Evolutionary conservation across 2,888 invertebrate genomes (phyloP), one percentile per base, ranked within the genome.

Genomic region (Melieria picta): DNA sequence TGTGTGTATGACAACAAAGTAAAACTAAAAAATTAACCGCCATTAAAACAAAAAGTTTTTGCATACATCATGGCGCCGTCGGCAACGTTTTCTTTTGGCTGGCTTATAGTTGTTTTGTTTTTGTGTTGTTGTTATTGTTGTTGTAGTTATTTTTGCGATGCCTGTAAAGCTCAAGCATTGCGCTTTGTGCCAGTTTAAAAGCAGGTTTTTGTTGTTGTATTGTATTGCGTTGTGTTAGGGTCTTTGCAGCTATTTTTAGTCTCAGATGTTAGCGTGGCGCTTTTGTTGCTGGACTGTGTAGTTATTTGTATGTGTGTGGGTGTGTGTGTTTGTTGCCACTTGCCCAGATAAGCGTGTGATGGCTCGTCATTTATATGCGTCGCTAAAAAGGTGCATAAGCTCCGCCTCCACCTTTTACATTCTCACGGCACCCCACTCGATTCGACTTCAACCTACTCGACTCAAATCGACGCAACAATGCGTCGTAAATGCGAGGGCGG

Each of bases 11-110:
- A 52, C 57, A 56, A 56, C 42, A 65, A 43, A 64, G 13, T 10
- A 45, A 52, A 52, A 56, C 57, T 57, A 65, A 65, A 65, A 65
- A 57, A 65, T 57, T 56, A 45, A 57, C 57, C 47, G 47, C 65
- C 57, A 65, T 65, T 65, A 65, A 56, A 50, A 65, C n/a, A 56
- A 65, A 30, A 65, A 65, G 47, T 56, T 57, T n/a, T 57, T 56
- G 65, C 65, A 65, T 65, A 65, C 57, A 65, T 65, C 65, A 65
- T 47, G 65, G 65, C 65, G 65, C 65, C 56, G 65, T 57, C 46
- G 65, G 57, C 52, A 52, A 30, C 30, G 30, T 30, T 30, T 30
- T 30, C 30, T 30, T 30, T 30, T 30, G 30, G 30, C 30, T 30
- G 30, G 30, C 30, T 52, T 52, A n/a, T 11, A 10, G 50, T 50